Base-by-base conservation (phyloP, 2,797 vertebrate species). In the Fistularia tabacaria region DNA sequence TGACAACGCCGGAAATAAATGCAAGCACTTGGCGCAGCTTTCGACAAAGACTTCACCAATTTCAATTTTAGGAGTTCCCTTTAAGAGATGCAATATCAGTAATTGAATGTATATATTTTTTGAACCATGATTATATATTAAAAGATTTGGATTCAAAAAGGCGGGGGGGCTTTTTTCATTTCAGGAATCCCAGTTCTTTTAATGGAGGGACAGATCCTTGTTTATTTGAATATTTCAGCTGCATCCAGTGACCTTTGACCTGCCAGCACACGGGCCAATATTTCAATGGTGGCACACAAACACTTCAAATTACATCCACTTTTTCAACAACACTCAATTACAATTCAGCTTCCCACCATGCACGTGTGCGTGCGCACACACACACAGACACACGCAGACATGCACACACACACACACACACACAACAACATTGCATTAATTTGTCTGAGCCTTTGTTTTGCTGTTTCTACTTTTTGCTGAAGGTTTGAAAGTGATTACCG, bases 401-500 rank as follows among this genome's bases (percentile, higher is more conserved):
- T 60, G 55, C 51, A 46, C 64, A 36, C 53, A 25, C 51, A 36
- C 15, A 39, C 56, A 40, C 54, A 54, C 3, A 50, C 38, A 38
- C 50, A 71, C 60, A 68, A 52, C 60, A 61, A 69, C 74, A 55
- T 64, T 53, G 64, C 75, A 55, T 81, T 77, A 80, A 80, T 83
- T 85, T 86, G 83, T 86, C 71, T 14, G 36, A 66, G 80, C 73
- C 77, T 87, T 89, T 84, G 77, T 88, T 88, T 88, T 71, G 74
- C 78, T 46, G 62, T 79, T 75, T 60, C 72, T 82, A 74, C 75
- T 75, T 74, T 84, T 74, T 54, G 83, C 81, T 83, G 84, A 88
- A 82, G 86, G 84, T 87, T 84, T 87, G 83, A 88, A 88, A 87
- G 83, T 86, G 83, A 89, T 88, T 86, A 88, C 87, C 72, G 72